Evolutionary conservation across 1,140 invertebrate species (phyloP).

Genomic region (Drosophila arawakana): DNA sequence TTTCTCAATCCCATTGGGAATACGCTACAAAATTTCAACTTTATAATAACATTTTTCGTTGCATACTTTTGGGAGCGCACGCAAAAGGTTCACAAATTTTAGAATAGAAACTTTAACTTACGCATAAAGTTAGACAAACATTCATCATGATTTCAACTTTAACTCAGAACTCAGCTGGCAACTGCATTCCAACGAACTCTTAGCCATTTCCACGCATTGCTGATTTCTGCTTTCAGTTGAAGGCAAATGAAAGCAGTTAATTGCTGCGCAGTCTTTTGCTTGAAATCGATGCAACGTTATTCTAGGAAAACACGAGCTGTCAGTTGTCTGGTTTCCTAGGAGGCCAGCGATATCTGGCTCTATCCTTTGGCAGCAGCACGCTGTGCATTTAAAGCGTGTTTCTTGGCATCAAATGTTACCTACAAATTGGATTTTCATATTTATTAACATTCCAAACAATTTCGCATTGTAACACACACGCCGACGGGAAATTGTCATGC

Average conservation of each 20-base stretch:
- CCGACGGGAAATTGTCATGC: conserved; percentile 6
- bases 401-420: background rate
- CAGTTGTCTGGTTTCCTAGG: background rate
- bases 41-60: conserved; percentile 7
- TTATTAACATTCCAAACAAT: conserved; percentile 33
- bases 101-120: too few species aligned
- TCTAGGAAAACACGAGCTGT: background rate
- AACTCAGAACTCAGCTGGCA: background rate
- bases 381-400: too few species aligned
- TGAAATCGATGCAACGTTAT: conserved; percentile 8
- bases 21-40: conserved; percentile 2
- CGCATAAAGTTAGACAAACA: background rate
- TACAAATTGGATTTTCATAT: conserved; percentile 64
- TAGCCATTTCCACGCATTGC: background rate
- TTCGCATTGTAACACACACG: conserved; percentile 33
- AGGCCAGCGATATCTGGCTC: background rate
- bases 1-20: background rate
- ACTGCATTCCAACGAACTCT: background rate
- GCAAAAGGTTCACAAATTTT: background rate
- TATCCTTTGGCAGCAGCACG: background rate
- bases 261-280: background rate
- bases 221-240: background rate
- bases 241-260: background rate
- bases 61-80: conserved; percentile 1
- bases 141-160: conserved; percentile 3